These are phyloP conservation scores for Danio kyathit DNA, from an alignment of 2,797 vertebrate species.

Conservation along the genomic window DNA sequence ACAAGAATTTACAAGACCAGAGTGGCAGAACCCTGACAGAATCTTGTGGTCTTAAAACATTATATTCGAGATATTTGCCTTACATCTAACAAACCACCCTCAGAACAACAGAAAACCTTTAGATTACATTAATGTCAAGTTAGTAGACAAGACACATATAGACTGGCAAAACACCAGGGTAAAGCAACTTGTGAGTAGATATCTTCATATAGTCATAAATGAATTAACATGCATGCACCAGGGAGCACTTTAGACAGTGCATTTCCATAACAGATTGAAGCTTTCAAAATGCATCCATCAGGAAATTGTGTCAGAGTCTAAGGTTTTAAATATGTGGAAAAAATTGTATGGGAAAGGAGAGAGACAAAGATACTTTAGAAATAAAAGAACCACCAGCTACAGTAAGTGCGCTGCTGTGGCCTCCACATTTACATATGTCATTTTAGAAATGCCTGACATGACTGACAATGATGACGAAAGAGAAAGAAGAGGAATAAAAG, in stretches of 20 bases:
- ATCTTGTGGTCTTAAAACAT: background rate
- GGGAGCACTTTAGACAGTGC: background rate
- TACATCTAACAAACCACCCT: background rate
- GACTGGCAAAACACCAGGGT: background rate
- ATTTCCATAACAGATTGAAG: conserved; percentile 27
- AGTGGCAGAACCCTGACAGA: too few species aligned
- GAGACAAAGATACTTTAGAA: background rate
- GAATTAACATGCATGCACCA: background rate
- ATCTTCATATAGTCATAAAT: background rate
- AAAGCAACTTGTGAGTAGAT: background rate
- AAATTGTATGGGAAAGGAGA: background rate
- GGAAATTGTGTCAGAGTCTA: conserved; percentile 17
- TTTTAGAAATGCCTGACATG: conserved; percentile 4
- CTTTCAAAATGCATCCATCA: conserved; percentile 5
- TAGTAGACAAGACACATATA: conserved; percentile 7
- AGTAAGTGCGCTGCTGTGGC: background rate
- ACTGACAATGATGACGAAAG: conserved; percentile 12
- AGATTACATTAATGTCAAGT: background rate
- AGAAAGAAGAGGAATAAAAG: background rate
- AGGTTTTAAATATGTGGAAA: conserved; percentile 26
- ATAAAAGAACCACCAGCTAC: background rate
- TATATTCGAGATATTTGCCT: background rate
- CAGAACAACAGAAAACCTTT: background rate
- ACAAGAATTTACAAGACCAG: too few species aligned
- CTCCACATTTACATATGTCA: conserved; percentile 1